Conservation (phyloP, 1,140 invertebrate species). For the Himalopsyche phryganea region DNA sequence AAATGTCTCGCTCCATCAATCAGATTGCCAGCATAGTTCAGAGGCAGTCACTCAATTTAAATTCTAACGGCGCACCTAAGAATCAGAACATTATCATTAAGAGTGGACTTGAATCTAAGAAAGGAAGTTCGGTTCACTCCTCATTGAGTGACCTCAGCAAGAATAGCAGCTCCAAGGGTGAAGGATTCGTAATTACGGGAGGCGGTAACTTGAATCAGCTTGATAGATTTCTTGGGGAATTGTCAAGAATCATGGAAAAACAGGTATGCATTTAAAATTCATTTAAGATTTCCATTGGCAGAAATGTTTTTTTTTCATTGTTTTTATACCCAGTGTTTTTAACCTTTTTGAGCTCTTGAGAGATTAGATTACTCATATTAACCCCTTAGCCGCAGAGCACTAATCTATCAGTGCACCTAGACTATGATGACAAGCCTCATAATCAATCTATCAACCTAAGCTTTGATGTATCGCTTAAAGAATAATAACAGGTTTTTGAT, state of each 20-base stretch:
- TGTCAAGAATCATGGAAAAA: constrained; percentile 60
- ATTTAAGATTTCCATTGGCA: too few species aligned
- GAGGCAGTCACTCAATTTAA: constrained; percentile 10
- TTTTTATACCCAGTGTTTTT: too few species aligned
- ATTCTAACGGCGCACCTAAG: neutral
- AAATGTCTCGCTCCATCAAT: constrained; percentile 32
- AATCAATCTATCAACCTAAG: too few species aligned
- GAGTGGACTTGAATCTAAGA: constrained; percentile 32
- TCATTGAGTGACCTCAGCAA: constrained; percentile 39
- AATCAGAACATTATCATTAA: constrained; percentile 40
- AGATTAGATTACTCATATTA: too few species aligned
- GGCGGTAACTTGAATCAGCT: constrained; percentile 62
- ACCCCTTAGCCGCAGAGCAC: too few species aligned
- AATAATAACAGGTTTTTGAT: too few species aligned
- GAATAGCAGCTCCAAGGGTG: constrained; percentile 39
- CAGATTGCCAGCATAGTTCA: constrained; percentile 32
- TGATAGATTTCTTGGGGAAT: constrained; percentile 62
- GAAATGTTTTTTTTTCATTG: too few species aligned
- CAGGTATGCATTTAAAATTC: constrained; percentile 40
- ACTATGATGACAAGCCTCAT: too few species aligned
- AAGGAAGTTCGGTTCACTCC: constrained; percentile 39
- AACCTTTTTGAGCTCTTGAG: too few species aligned
- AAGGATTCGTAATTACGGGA: constrained; percentile 34
- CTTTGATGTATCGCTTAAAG: too few species aligned
- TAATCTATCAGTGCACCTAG: too few species aligned